Conservation (phyloP, 1,140 invertebrate genomes). For the Dysdera silvatica region DNA sequence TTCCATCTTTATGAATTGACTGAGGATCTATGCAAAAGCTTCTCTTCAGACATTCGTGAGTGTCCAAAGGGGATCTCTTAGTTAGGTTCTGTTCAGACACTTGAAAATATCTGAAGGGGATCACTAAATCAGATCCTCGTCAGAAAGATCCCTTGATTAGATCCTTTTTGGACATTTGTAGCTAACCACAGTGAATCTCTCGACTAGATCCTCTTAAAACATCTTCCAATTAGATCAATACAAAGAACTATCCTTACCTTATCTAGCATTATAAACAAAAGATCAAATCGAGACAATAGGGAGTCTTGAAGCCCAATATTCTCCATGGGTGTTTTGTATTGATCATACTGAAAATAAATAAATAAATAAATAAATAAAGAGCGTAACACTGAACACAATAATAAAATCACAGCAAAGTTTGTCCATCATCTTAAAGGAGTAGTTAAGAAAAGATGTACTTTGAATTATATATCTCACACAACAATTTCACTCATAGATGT, state of each 20-base stretch:
- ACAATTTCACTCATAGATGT: neutral
- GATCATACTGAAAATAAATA: conserved; percentile 71
- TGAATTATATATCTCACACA: neutral
- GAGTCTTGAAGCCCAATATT: conserved; percentile 98
- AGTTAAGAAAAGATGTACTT: no score
- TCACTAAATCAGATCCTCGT: no score
- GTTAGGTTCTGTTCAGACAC: no score
- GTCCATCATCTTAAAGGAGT: no score
- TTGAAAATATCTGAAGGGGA: no score
- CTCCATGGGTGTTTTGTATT: conserved; percentile 99
- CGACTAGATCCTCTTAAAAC: neutral
- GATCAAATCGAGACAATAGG: conserved; percentile 94
- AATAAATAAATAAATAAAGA: neutral
- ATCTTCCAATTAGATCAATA: neutral
- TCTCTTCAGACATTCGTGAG: no score
- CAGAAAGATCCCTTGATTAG: no score
- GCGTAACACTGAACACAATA: neutral
- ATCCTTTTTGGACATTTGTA: neutral
- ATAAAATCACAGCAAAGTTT: no score
- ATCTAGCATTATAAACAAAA: conserved; percentile 95
- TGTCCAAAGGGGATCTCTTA: no score
- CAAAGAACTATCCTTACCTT: conserved; percentile 51
- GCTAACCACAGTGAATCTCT: neutral
- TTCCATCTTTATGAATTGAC: no score
- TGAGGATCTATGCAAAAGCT: no score